phyloP scores from a whole-genome alignment of 1,140 invertebrate species.

The Trichonephila clavipes region DNA sequence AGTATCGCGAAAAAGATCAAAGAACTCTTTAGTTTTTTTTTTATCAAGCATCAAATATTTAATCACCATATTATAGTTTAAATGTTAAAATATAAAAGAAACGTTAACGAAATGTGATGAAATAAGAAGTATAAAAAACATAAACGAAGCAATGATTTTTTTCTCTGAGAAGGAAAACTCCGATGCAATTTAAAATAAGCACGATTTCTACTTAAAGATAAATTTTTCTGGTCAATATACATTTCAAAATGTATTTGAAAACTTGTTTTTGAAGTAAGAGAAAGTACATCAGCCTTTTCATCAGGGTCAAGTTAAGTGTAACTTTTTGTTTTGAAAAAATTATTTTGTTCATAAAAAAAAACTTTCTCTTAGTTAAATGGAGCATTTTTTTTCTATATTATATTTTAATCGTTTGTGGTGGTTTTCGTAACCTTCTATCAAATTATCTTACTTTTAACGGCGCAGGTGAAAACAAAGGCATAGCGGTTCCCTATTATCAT shows the following conservation, averaged over 20 bases:
- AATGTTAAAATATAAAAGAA: too few species aligned
- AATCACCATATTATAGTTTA: too few species aligned
- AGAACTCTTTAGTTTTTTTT: too few species aligned
- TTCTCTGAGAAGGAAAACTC: too few species aligned
- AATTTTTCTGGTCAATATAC: background rate
- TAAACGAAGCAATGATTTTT: too few species aligned
- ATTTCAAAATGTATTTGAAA: background rate
- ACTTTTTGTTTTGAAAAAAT: background rate
- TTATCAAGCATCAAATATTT: too few species aligned
- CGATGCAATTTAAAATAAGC: too few species aligned
- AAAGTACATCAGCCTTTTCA: background rate
- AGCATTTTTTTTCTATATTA: background rate
- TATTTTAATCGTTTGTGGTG: background rate
- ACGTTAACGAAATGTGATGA: too few species aligned
- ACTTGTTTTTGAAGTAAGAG: background rate
- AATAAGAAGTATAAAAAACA: too few species aligned
- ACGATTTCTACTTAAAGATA: too few species aligned
- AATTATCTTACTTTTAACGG: background rate
- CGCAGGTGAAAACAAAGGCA: slow-evolving; percentile 1
- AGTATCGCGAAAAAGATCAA: too few species aligned
- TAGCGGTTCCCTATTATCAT: slow-evolving; percentile 8
- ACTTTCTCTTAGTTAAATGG: background rate
- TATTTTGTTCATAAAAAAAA: background rate
- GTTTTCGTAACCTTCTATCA: background rate
- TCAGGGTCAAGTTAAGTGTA: background rate